phyloP scores from a whole-genome alignment of 37 sponge, comb jelly and placozoan species.

The Ianthella basta region DNA sequence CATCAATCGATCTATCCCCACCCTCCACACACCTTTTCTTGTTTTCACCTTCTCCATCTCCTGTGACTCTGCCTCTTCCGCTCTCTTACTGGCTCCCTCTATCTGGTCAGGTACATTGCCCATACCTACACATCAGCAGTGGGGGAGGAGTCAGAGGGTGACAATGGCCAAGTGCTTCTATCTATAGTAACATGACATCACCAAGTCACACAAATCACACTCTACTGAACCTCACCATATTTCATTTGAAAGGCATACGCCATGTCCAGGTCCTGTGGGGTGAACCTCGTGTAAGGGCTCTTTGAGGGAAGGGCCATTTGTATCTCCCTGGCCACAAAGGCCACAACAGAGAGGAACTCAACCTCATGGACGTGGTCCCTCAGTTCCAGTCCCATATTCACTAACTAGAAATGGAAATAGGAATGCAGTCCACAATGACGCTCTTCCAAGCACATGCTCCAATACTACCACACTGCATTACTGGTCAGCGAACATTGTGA shows the following conservation, averaged over 20 bases:
- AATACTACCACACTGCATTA: no score
- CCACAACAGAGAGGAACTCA: slow-evolving; percentile 71
- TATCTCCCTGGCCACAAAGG: slow-evolving; percentile 72
- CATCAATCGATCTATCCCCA: no score
- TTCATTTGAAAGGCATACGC: slow-evolving; percentile 60
- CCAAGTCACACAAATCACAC: not conserved
- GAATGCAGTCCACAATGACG: not conserved
- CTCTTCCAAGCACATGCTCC: no score
- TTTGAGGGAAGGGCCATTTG: slow-evolving; percentile 11
- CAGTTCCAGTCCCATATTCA: slow-evolving; percentile 61
- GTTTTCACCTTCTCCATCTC: not conserved
- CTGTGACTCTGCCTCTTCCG: not conserved
- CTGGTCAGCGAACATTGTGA: no score
- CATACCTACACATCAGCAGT: not conserved
- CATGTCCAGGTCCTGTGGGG: slow-evolving; percentile 63
- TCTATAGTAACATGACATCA: no score
- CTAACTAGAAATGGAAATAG: slow-evolving; percentile 35
- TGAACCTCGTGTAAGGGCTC: slow-evolving; percentile 40
- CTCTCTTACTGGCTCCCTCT: not conserved
- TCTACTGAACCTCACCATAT: slow-evolving; percentile 11
- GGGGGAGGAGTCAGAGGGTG: no score
- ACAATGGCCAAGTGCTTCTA: no score
- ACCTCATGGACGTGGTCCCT: slow-evolving; percentile 77
- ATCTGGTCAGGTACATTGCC: slow-evolving; percentile 15
- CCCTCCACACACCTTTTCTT: no score